Evolutionary conservation across 2,888 invertebrate species (phyloP).

Genomic region (Stenodera caucasica): DNA sequence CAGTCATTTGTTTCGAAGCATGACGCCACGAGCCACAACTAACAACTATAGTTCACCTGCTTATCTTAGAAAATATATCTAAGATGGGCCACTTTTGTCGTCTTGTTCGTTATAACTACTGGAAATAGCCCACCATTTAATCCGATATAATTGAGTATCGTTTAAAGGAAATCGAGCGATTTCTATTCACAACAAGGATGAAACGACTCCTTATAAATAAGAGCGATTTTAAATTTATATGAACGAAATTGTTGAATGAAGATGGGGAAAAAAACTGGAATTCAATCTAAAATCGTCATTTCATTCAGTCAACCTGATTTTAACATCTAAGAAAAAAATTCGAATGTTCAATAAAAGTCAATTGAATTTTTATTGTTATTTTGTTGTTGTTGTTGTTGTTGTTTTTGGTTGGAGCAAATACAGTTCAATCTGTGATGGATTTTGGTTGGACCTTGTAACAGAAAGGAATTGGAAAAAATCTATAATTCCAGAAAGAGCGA

Average conservation of each 20-base stretch:
- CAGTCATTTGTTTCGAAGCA: constrained; percentile 59
- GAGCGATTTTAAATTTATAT: constrained; percentile 36
- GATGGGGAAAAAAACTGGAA: constrained; percentile 39
- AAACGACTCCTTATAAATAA: constrained; percentile 41
- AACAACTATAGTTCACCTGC: constrained; percentile 55
- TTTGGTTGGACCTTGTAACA: not conserved
- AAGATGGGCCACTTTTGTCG: constrained; percentile 49
- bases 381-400: no score
- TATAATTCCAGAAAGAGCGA: not conserved
- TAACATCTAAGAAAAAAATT: constrained; percentile 29
- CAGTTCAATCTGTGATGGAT: not conserved
- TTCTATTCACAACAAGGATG: constrained; percentile 39
- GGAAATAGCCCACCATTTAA: not conserved
- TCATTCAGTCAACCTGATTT: constrained; percentile 38
- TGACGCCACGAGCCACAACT: constrained; percentile 58
- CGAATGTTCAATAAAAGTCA: constrained; percentile 24
- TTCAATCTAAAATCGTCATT: constrained; percentile 39
- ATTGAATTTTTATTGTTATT: not conserved
- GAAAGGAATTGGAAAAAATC: not conserved
- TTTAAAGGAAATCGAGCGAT: constrained; percentile 34
- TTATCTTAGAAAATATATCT: constrained; percentile 45
- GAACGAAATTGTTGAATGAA: constrained; percentile 39
- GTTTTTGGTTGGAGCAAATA: not conserved
- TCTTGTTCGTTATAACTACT: not conserved
- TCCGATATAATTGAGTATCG: no score